Conservation (phyloP, 2,113 vertebrate genomes). For the Sylvia atricapilla region DNA sequence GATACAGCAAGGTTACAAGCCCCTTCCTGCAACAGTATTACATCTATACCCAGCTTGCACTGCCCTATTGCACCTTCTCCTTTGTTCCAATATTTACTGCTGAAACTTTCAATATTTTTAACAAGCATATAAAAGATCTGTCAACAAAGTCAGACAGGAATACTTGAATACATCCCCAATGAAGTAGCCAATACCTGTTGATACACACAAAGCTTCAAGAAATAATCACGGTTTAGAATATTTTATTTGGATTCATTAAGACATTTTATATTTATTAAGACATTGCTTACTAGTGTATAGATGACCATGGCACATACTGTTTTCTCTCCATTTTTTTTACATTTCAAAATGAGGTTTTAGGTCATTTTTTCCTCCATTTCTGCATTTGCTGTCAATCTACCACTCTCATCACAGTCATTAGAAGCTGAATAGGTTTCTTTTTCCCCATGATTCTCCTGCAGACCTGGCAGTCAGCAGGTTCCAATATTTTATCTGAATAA, state of each 20-base stretch:
- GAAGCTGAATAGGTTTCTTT: not conserved
- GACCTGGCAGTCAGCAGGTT: not conserved
- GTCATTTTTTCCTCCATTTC: not conserved
- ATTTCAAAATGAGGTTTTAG: not conserved
- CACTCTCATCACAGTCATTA: accelerated
- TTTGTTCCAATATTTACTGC: not conserved
- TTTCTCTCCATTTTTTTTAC: not conserved
- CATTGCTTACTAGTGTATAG: not conserved
- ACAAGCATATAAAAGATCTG: not conserved
- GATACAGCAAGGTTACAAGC: not conserved
- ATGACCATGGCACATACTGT: not conserved
- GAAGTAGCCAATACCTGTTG: not conserved
- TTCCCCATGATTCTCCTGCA: not conserved
- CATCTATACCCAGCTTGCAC: not conserved
- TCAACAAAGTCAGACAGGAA: not conserved
- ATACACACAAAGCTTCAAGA: not conserved
- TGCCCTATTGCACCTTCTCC: not conserved
- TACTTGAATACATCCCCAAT: not conserved
- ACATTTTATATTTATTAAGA: not conserved
- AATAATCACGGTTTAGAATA: not conserved
- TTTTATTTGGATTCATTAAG: not conserved
- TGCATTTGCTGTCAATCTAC: not conserved
- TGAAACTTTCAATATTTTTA: not conserved
- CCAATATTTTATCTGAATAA: not conserved
- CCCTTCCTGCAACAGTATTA: not conserved